Evolutionary conservation across 1,140 invertebrate genomes (phyloP).

Genomic region (Zaprionus kolodkinae): DNA sequence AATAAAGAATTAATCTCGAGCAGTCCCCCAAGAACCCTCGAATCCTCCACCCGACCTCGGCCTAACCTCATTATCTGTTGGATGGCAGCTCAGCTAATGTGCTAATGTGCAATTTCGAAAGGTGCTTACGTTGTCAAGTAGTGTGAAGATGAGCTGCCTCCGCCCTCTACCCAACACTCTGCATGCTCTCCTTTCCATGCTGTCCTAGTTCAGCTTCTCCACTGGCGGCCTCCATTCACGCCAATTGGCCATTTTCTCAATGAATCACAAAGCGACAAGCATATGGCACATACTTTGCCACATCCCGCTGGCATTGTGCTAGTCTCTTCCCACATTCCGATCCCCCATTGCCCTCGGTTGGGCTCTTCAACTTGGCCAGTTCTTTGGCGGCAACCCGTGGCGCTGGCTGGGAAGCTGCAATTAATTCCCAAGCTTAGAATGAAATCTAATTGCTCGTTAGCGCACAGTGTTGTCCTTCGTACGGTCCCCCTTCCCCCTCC

Average conservation of each 20-base stretch:
- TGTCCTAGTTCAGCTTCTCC: background rate
- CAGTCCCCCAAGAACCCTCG: constrained; percentile 6
- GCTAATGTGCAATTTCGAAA: constrained; percentile 80
- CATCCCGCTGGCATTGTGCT: constrained; percentile 35
- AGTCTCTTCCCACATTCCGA: constrained; percentile 8
- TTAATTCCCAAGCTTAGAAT: constrained; percentile 83
- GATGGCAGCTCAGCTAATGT: constrained; percentile 63
- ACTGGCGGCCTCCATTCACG: constrained; percentile 34
- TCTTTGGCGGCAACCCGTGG: constrained; percentile 25
- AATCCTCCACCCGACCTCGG: background rate
- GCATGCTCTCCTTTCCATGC: background rate
- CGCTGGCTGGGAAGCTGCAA: constrained; percentile 61
- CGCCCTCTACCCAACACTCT: background rate
- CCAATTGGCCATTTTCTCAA: constrained; percentile 63
- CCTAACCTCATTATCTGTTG: constrained; percentile 43
- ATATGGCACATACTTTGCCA: constrained; percentile 60
- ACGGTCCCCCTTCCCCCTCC: background rate
- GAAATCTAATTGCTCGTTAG: constrained; percentile 84
- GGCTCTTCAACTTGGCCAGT: constrained; percentile 29
- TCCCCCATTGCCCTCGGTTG: background rate
- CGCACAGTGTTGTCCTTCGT: constrained; percentile 63
- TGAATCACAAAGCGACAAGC: constrained; percentile 62
- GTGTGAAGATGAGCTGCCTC: constrained; percentile 70
- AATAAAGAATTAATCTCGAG: constrained; percentile 80
- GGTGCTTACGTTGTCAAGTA: constrained; percentile 84